Evolutionary conservation across 2,888 invertebrate species (phyloP).

Genomic region (Chironomus riparius): DNA sequence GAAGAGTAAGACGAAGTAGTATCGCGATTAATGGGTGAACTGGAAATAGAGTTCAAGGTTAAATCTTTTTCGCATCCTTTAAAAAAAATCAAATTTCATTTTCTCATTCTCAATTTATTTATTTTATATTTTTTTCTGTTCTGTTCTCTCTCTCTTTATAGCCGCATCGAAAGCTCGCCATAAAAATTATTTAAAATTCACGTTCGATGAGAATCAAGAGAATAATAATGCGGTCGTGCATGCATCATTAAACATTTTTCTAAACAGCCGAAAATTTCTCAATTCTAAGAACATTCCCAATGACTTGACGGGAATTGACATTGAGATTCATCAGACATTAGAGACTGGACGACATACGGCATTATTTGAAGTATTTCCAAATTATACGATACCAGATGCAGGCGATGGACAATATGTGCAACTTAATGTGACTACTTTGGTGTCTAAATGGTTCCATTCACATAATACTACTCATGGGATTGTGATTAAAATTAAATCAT

Average conservation of each 20-base stretch:
- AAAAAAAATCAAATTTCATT: not conserved
- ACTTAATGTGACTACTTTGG: constrained; percentile 63
- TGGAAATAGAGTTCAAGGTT: constrained; percentile 24
- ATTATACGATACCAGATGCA: constrained; percentile 37
- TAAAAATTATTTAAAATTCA: constrained; percentile 1
- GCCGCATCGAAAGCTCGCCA: constrained; percentile 11
- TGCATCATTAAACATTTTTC: constrained; percentile 10
- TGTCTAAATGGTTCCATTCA: constrained; percentile 67
- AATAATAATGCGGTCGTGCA: not conserved
- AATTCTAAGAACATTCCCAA: not conserved
- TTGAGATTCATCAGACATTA: not conserved
- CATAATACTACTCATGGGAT: constrained; percentile 68
- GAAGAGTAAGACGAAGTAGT: not conserved
- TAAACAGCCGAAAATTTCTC: not conserved
- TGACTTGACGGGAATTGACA: not conserved
- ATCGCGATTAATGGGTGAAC: constrained; percentile 24
- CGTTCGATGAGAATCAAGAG: constrained; percentile 14
- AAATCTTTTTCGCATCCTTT: constrained; percentile 6
- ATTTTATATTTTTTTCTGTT: not conserved
- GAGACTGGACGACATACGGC: not conserved
- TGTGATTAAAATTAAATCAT: constrained; percentile 50
- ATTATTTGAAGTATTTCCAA: constrained; percentile 30
- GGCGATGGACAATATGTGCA: constrained; percentile 53
- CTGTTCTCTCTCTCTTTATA: not conserved
- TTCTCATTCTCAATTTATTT: not conserved